Evolutionary conservation across 2,797 vertebrate species (phyloP).

Genomic region (Typhlichthys subterraneus): DNA sequence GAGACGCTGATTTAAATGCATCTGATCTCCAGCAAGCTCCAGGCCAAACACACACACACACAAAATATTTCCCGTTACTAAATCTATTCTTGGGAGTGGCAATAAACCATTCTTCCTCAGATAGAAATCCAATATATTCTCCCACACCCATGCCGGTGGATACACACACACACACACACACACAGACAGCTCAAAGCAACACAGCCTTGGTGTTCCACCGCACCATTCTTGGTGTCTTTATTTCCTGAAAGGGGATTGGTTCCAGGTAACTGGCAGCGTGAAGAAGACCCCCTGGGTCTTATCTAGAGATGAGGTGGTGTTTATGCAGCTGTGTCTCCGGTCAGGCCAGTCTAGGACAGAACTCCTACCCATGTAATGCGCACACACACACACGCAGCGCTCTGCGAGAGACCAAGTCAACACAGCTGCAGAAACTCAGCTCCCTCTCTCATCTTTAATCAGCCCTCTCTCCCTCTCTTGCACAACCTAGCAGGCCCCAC

Average conservation of each 20-base stretch:
- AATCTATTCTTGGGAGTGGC: constrained; percentile 74
- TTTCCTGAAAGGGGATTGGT: constrained; percentile 61
- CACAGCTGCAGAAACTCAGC: constrained; percentile 72
- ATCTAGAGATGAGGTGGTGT: constrained; percentile 42
- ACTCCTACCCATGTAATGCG: constrained; percentile 7
- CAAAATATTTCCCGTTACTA: constrained; percentile 74
- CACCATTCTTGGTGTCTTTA: constrained; percentile 41
- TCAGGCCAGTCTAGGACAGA: constrained; percentile 36
- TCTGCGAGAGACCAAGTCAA: constrained; percentile 61
- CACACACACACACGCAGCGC: constrained; percentile 3
- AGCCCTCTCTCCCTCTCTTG: constrained; percentile 13
- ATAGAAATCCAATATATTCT: constrained; percentile 68
- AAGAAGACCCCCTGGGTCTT: constrained; percentile 47
- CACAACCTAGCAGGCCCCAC: constrained; percentile 44
- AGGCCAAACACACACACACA: constrained; percentile 49
- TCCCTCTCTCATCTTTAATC: constrained; percentile 35
- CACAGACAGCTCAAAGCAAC: constrained; percentile 41
- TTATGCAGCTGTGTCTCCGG: constrained; percentile 58
- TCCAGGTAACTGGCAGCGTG: constrained; percentile 62
- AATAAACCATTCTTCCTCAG: constrained; percentile 61
- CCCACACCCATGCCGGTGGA: background rate
- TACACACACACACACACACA: constrained; percentile 11
- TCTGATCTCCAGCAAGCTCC: constrained; percentile 74
- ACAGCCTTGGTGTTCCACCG: constrained; percentile 56
- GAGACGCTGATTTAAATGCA: constrained; percentile 78